Conservation (phyloP, 2,888 invertebrate species). For the Drosophila ezoana region DNA sequence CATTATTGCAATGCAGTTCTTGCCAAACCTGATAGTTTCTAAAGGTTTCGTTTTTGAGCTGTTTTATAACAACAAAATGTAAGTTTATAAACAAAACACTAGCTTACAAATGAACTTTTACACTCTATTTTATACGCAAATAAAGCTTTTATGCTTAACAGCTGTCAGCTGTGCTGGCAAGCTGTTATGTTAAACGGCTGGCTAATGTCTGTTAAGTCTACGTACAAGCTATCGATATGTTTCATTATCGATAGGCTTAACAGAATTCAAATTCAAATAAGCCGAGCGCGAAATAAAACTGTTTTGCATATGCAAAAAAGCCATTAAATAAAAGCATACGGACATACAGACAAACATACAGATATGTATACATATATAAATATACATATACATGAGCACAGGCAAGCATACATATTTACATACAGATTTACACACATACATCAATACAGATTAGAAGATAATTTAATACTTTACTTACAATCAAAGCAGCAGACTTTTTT, state of each 20-base stretch:
- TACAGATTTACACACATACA: too few relatives aligned
- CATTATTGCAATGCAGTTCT: constrained; percentile 42
- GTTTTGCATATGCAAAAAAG: too few relatives aligned
- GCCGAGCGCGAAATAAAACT: too few relatives aligned
- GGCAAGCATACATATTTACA: too few relatives aligned
- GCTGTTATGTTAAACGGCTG: constrained; percentile 3
- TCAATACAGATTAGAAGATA: too few relatives aligned
- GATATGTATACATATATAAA: too few relatives aligned
- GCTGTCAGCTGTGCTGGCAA: constrained; percentile 4
- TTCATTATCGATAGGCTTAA: neutral
- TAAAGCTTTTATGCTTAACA: constrained; percentile 30
- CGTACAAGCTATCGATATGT: constrained; percentile 12
- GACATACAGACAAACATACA: too few relatives aligned
- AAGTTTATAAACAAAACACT: constrained; percentile 22
- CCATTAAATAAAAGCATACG: too few relatives aligned
- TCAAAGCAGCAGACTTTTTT: too few relatives aligned
- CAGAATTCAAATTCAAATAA: constrained; percentile 1
- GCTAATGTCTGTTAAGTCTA: too few relatives aligned
- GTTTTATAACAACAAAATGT: neutral
- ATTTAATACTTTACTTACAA: too few relatives aligned
- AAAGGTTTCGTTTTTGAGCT: neutral
- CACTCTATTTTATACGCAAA: constrained; percentile 1
- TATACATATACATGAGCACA: too few relatives aligned
- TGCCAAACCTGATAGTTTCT: constrained; percentile 1
- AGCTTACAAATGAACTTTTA: neutral